Evolutionary conservation across 2,888 invertebrate genomes (phyloP).

Genomic region (Cosmia pyralina): DNA sequence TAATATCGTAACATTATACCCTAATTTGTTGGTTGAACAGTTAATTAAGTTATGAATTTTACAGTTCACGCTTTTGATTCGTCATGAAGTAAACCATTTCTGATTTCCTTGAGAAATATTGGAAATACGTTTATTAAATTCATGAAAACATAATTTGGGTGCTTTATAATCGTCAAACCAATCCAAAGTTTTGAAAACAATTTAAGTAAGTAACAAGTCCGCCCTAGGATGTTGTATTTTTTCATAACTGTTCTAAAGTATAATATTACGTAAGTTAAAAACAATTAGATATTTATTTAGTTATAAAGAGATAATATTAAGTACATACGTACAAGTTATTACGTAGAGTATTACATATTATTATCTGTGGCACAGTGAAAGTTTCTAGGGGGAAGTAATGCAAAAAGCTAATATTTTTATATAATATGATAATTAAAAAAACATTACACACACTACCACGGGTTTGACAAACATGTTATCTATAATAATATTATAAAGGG

Average conservation of each 20-base stretch:
- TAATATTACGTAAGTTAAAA: neutral
- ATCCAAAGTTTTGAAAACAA: too few relatives aligned
- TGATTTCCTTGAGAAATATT: conserved; percentile 29
- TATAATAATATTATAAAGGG: too few relatives aligned
- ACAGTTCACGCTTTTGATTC: conserved; percentile 26
- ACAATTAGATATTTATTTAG: neutral
- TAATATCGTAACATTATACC: conserved; percentile 7
- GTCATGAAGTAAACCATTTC: neutral
- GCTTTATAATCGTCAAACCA: neutral
- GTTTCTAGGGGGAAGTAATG: too few relatives aligned
- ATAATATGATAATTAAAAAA: too few relatives aligned
- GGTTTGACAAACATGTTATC: too few relatives aligned
- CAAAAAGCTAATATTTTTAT: too few relatives aligned
- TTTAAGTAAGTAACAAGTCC: too few relatives aligned
- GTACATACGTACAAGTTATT: neutral
- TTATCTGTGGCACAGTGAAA: too few relatives aligned
- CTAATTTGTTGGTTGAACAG: conserved; percentile 29
- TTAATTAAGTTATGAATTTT: conserved; percentile 26
- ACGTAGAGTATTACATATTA: too few relatives aligned
- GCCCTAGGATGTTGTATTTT: neutral
- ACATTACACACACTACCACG: too few relatives aligned
- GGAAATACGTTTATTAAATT: neutral
- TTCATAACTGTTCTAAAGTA: neutral
- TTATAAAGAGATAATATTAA: neutral
- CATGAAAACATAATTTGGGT: neutral